Percentiles rank a stretch among this genome's conserved stretches.
Conservation (phyloP, 2,797 vertebrate genomes). For the Manis pentadactyla region DNA sequence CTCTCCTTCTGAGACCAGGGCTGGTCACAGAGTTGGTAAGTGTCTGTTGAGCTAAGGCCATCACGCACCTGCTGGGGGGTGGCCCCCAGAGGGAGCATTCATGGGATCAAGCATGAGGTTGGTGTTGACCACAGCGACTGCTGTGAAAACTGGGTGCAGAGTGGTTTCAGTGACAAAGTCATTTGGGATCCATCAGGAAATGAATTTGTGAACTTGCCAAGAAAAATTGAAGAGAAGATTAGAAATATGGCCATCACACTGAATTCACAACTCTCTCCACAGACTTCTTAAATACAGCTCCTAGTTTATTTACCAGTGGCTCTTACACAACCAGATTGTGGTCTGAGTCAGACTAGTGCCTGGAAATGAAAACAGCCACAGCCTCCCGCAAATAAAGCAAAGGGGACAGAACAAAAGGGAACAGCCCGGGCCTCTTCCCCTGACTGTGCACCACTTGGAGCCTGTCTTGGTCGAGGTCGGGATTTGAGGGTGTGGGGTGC, state of each 20-base stretch:
- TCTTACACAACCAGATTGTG: not conserved
- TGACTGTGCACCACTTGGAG: not conserved
- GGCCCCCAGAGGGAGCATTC: accelerated
- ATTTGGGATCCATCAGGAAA: not conserved
- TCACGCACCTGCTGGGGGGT: accelerated
- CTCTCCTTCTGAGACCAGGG: not conserved
- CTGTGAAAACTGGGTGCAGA: not conserved
- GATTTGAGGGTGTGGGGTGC: not conserved
- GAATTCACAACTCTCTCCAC: not conserved
- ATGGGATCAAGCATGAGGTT: not conserved
- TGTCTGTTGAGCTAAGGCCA: accelerated
- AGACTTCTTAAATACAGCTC: not conserved
- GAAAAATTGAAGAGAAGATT: not conserved
- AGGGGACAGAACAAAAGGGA: not conserved
- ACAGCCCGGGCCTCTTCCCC: not conserved
- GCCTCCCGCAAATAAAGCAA: not conserved
- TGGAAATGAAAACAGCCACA: not conserved
- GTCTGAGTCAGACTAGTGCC: not conserved
- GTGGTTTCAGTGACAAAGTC: not conserved
- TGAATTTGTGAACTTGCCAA: not conserved
- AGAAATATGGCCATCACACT: not conserved
- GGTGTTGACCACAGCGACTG: not conserved
- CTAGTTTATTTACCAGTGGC: not conserved
- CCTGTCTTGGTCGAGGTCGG: not conserved
- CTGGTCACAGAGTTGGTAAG: not conserved